These are phyloP conservation scores for Archips crataeganus DNA, from an alignment of 2,888 invertebrate species.

Conservation along the genomic window DNA sequence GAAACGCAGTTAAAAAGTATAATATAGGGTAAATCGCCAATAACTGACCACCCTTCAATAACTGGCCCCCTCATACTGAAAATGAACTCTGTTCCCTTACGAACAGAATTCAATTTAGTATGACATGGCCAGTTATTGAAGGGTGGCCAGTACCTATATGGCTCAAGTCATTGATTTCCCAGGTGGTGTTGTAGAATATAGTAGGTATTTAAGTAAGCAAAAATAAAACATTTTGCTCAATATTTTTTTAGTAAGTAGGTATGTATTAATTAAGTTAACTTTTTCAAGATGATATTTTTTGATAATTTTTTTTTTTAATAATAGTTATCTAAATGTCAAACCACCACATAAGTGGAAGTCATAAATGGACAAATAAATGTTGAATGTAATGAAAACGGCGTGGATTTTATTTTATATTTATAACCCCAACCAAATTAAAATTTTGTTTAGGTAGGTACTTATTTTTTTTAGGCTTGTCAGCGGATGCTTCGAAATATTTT, in stretches of 20 bases:
- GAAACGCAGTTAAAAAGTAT: no score
- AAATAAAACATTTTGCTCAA: constrained; percentile 1
- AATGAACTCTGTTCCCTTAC: no score
- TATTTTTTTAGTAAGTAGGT: background rate
- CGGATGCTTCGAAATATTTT: background rate
- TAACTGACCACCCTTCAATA: no score
- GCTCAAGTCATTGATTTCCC: no score
- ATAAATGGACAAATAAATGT: constrained; percentile 3
- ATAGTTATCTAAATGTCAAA: background rate
- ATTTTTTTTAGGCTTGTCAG: background rate
- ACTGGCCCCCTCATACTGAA: no score
- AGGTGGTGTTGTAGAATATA: no score
- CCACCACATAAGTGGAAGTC: background rate
- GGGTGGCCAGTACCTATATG: no score
- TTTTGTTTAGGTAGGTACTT: background rate
- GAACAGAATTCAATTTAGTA: no score
- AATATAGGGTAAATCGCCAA: no score
- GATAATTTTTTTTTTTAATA: background rate
- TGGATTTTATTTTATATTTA: constrained; percentile 1
- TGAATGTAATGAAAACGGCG: background rate
- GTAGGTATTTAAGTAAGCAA: background rate
- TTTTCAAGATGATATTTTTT: constrained; percentile 3
- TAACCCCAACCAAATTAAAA: background rate
- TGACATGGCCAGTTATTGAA: no score
- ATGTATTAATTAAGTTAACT: background rate